Base-by-base conservation (phyloP, 2,888 invertebrate species). In the Limnephilus marmoratus region DNA sequence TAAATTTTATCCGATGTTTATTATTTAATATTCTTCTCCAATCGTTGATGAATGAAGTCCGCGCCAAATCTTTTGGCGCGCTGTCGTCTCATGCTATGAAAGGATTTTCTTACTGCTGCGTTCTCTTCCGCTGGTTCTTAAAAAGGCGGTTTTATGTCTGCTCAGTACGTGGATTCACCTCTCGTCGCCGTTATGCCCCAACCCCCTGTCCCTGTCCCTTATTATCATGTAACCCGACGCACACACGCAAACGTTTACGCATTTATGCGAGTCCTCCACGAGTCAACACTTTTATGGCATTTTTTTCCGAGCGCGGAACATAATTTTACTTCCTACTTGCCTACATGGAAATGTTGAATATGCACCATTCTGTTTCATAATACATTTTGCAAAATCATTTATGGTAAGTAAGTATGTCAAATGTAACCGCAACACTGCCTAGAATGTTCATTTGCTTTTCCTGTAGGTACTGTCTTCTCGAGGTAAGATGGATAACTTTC, bases 71-170 rank as follows among this genome's bases (percentile, higher is more conserved):
- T 68, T 68, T 68, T 68, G 68, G 24, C 9, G 24, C 68, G 24
- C 68, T 68, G 68, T 24, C 68, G 68, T 68, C 68, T 83, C 37
- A 24, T 82, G 31, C 85, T 41, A 37, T 85, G 85, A 85, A 85
- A 85, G 85, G 85, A 24, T n/a, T 68, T 68, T 24, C 68, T 68
- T 68, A 68, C 68, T 24, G 37, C 87, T 49, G 34, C 68, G 87
- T 31, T 49, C 87, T 87, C 87, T 85, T 85, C 85, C 85, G 85
- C 85, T 9, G 31, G 87, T 15, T 29, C 87, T 87, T 49, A 87
- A 87, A 88, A 89, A 41, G 68, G 80, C 88, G 34, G 88, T 89
- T 89, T 89, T 80, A 89, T 89, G 88, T 80, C 80, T 80, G 12
- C 34, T 11, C 41, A 81, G 88, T 89, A 89, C 88, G 88, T 89